These are phyloP conservation scores for Elephas maximus DNA, from an alignment of 2,113 vertebrate genomes.

Conservation along the genomic window DNA sequence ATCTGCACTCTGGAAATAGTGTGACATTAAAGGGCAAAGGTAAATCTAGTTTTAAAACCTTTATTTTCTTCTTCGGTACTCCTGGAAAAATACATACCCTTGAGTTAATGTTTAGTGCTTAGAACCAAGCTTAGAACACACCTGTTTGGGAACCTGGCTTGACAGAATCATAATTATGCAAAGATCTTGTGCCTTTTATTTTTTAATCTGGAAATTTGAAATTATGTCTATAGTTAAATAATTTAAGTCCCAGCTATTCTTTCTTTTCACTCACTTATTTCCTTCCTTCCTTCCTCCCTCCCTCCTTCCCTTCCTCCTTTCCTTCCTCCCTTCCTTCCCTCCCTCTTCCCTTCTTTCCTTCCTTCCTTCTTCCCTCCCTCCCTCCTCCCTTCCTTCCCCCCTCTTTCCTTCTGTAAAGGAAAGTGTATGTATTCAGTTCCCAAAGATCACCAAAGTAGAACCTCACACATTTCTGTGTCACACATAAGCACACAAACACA, in stretches of 20 bases:
- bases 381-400: neutral
- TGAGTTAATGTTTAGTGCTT: neutral
- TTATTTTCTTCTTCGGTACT: constrained; percentile 16
- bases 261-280: neutral
- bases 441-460: constrained; percentile 37
- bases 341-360: neutral
- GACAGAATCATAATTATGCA: constrained; percentile 1
- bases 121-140: constrained; percentile 8
- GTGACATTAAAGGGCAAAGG: constrained; percentile 36
- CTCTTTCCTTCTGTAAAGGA: neutral
- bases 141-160: constrained; percentile 37
- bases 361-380: neutral
- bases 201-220: constrained; percentile 35
- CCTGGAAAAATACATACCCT: neutral
- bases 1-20: constrained; percentile 45
- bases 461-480: neutral
- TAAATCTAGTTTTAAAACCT: constrained; percentile 49
- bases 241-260: neutral
- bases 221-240: constrained; percentile 50
- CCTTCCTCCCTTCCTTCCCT: neutral
- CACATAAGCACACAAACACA: constrained; percentile 4
- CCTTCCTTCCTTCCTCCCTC: neutral
- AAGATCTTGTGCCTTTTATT: constrained; percentile 32
- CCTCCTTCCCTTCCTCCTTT: no score
- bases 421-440: constrained; percentile 3